Percentiles rank a stretch among this genome's conserved stretches.
Conservation (phyloP, 1,140 invertebrate genomes). For the Neocloeon triangulifer region DNA sequence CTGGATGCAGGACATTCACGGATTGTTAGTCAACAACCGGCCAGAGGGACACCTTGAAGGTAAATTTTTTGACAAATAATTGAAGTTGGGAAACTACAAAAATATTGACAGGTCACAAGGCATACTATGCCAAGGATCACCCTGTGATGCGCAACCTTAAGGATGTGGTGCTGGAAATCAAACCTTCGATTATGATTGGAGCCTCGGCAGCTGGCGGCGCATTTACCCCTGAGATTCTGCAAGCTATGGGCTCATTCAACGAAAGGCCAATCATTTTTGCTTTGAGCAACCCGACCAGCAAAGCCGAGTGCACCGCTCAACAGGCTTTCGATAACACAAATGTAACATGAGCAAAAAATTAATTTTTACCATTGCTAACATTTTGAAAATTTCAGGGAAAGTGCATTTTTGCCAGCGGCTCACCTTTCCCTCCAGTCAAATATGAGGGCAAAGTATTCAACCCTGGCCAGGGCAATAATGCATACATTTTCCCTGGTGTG, state of each 20-base stretch:
- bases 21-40: conserved; percentile 47
- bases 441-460: conserved; percentile 55
- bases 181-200: conserved; percentile 72
- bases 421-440: conserved; percentile 65
- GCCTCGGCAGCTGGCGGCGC: conserved; percentile 71
- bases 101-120: conserved; percentile 35
- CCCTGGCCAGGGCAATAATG: conserved; percentile 90
- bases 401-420: conserved; percentile 78
- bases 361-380: conserved; percentile 8
- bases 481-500: conserved; percentile 89
- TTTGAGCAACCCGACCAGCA: conserved; percentile 85
- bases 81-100: not conserved
- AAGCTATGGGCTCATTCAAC: conserved; percentile 67
- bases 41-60: conserved; percentile 42
- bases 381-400: conserved; percentile 64
- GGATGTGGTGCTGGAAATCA: conserved; percentile 55
- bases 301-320: conserved; percentile 91
- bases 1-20: conserved; percentile 75
- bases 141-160: conserved; percentile 49
- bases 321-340: conserved; percentile 70
- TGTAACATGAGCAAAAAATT: conserved; percentile 29
- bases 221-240: conserved; percentile 67
- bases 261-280: conserved; percentile 83
- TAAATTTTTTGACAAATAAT: conserved; percentile 10
- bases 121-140: conserved; percentile 62